Percentiles rank a stretch among this genome's conserved stretches.
Evolutionary conservation across 2,113 vertebrate genomes (phyloP).

Genomic region (Notarius quadriscutis): DNA sequence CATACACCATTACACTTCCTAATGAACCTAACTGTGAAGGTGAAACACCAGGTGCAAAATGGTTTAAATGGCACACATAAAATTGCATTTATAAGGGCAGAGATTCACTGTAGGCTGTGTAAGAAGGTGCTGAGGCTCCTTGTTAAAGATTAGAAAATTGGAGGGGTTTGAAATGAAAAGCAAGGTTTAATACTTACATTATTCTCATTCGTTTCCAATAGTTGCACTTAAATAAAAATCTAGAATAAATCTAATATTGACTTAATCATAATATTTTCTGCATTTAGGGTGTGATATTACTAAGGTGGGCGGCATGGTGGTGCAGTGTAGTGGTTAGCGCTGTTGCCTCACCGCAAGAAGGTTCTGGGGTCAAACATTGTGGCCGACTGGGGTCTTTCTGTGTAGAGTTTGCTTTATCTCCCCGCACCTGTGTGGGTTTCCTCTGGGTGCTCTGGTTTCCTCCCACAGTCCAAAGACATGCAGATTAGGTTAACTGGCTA

Average conservation of each 20-base stretch:
- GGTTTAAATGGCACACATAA: slow-evolving; percentile 33
- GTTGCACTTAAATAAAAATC: not conserved
- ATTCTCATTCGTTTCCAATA: not conserved
- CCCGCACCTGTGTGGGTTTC: too few relatives aligned
- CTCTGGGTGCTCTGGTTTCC: too few relatives aligned
- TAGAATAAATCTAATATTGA: not conserved
- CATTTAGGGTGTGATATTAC: not conserved
- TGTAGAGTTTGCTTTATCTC: too few relatives aligned
- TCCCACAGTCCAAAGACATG: too few relatives aligned
- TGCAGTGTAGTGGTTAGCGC: too few relatives aligned
- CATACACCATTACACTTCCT: slow-evolving; percentile 46
- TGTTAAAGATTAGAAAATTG: not conserved
- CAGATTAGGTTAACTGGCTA: too few relatives aligned
- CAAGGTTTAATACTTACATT: not conserved
- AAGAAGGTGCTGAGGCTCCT: not conserved
- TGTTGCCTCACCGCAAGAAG: too few relatives aligned
- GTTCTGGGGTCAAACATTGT: too few relatives aligned
- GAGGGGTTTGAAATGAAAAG: not conserved
- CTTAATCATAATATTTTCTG: not conserved
- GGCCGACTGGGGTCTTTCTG: too few relatives aligned
- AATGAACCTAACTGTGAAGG: slow-evolving; percentile 43
- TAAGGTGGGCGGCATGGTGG: too few relatives aligned
- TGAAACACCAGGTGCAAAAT: slow-evolving; percentile 39
- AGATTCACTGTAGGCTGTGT: slow-evolving; percentile 15
- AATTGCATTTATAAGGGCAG: slow-evolving; percentile 42